Percentiles rank a stretch among this genome's conserved stretches.
Evolutionary conservation across 2,113 vertebrate species (phyloP).

Genomic region (Otolemur garnettii): DNA sequence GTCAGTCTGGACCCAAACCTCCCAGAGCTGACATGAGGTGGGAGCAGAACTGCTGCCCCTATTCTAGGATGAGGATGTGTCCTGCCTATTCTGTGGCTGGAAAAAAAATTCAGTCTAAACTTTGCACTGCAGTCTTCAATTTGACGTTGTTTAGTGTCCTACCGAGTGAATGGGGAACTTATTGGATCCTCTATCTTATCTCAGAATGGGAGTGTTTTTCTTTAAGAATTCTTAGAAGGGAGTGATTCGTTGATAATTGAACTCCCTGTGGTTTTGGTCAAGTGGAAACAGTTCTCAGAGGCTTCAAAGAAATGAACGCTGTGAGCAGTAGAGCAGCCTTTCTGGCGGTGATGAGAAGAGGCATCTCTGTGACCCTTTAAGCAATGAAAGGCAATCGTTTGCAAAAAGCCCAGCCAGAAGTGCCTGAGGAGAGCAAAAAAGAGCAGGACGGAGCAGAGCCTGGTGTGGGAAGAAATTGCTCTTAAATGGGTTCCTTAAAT

Average conservation of each 20-base stretch:
- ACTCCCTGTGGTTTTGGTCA: conserved; percentile 73
- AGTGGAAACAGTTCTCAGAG: conserved; percentile 61
- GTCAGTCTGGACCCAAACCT: not conserved
- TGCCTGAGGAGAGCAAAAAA: not conserved
- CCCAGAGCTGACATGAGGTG: not conserved
- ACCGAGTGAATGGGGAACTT: conserved; percentile 41
- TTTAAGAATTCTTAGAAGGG: conserved; percentile 66
- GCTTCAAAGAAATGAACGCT: conserved; percentile 64
- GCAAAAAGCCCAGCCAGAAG: not conserved
- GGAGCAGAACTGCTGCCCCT: not conserved
- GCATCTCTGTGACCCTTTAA: conserved; percentile 45
- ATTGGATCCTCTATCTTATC: conserved; percentile 55
- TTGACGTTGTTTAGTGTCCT: conserved; percentile 57
- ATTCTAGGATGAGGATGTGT: not conserved
- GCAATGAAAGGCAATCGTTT: conserved; percentile 3
- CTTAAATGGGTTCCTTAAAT: not conserved
- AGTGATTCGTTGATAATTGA: conserved; percentile 72
- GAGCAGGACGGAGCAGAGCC: not conserved
- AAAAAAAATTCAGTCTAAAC: conserved; percentile 17
- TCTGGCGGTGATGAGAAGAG: conserved; percentile 23
- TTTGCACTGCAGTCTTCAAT: conserved; percentile 25
- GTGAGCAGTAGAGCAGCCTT: not conserved
- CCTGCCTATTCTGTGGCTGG: not conserved
- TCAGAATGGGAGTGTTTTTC: conserved; percentile 63
- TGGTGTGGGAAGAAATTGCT: not conserved